A percentile compares a stretch with the other conserved stretches of the same genome.
Evolutionary conservation across 2,113 vertebrate genomes (phyloP).

Genomic region (Pogona vitticeps): DNA sequence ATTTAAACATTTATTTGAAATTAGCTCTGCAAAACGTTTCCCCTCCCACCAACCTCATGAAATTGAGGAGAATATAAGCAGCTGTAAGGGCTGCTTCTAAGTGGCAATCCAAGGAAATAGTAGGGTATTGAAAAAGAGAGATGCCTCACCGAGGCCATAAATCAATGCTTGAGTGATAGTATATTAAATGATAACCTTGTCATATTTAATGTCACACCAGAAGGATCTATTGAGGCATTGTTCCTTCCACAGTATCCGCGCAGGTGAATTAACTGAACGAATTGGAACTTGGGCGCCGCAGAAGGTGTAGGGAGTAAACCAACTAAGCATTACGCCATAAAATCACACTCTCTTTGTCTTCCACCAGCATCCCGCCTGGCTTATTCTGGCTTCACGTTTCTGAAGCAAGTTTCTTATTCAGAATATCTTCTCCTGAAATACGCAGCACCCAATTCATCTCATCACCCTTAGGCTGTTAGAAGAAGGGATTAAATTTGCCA

Average conservation of each 20-base stretch:
- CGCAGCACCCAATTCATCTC: not conserved
- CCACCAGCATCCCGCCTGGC: not conserved
- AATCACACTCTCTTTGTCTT: not conserved
- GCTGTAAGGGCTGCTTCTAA: conserved; percentile 40
- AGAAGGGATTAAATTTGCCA: not conserved
- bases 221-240: conserved; percentile 62
- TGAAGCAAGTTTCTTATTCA: not conserved
- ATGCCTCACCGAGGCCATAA: conserved; percentile 43
- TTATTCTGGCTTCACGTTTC: not conserved
- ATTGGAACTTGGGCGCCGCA: conserved; percentile 36
- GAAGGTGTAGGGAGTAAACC: not conserved
- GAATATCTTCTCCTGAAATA: not conserved
- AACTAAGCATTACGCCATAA: not conserved
- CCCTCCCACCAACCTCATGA: not conserved
- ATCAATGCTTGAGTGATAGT: conserved; percentile 64
- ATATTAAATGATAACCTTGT: conserved; percentile 74
- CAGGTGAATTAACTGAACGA: conserved; percentile 58
- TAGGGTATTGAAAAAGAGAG: conserved; percentile 33
- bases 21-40: conserved; percentile 16
- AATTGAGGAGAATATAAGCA: conserved; percentile 24
- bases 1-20: conserved; percentile 19
- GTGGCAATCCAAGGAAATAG: conserved; percentile 44
- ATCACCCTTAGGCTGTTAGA: not conserved
- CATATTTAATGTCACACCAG: conserved; percentile 68
- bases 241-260: conserved; percentile 47